These are phyloP conservation scores for Galeopterus variegatus DNA, from an alignment of 2,113 vertebrate genomes.

Conservation along the genomic window DNA sequence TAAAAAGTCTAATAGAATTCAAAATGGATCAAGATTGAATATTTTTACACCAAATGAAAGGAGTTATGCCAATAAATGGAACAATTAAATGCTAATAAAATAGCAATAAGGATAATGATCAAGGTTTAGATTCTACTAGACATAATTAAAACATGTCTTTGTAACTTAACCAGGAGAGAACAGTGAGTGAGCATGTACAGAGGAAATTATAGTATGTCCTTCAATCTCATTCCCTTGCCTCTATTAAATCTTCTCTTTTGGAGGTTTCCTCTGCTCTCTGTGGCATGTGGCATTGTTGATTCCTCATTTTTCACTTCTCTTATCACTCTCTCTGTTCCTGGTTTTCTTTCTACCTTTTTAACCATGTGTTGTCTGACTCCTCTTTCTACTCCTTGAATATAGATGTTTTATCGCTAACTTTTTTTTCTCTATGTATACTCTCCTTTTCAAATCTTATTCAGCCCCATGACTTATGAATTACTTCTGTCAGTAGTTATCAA, in stretches of 20 bases:
- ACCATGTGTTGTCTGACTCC: background rate
- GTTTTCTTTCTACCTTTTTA: background rate
- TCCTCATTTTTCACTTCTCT: background rate
- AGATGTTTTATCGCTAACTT: background rate
- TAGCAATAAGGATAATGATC: background rate
- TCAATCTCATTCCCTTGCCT: background rate
- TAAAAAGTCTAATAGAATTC: constrained; percentile 51
- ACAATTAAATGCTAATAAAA: constrained; percentile 67
- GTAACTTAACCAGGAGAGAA: background rate
- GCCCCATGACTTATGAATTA: background rate
- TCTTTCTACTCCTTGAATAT: background rate
- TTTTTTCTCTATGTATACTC: background rate
- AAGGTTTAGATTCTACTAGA: background rate
- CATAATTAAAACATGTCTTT: background rate
- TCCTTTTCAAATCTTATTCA: constrained; percentile 15
- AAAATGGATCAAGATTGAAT: constrained; percentile 45
- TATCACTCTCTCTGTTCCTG: background rate
- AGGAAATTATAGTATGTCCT: background rate
- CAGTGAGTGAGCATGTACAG: background rate
- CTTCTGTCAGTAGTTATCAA: background rate
- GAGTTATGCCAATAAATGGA: constrained; percentile 43
- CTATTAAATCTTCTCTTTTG: background rate
- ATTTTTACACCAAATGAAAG: constrained; percentile 65
- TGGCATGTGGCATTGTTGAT: background rate
- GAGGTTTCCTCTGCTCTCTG: background rate